Percentiles rank a stretch among this genome's conserved stretches.
These are phyloP conservation scores for Acinonyx jubatus DNA, from an alignment of 2,113 vertebrate genomes.

Conservation along the genomic window DNA sequence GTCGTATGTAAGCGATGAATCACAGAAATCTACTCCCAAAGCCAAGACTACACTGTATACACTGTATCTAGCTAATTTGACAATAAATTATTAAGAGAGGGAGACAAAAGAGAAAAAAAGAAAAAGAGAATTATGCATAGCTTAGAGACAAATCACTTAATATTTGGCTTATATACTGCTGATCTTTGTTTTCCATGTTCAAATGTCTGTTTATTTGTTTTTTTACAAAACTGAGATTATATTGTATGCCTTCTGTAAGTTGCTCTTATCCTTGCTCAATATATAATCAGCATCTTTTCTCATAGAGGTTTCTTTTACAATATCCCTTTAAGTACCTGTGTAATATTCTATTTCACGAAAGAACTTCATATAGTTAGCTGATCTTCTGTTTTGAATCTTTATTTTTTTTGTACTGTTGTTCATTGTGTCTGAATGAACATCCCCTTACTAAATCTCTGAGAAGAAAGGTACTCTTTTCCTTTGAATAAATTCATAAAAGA, in stretches of 20 bases:
- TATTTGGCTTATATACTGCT: not conserved
- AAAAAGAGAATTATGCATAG: not conserved
- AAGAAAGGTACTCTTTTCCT: not conserved
- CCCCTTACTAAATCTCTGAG: not conserved
- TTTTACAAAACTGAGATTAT: not conserved
- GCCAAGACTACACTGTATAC: too few relatives aligned
- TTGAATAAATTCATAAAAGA: not conserved
- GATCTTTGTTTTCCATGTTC: not conserved
- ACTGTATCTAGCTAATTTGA: too few relatives aligned
- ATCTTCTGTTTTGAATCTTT: not conserved
- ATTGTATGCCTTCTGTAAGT: not conserved
- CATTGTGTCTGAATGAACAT: not conserved
- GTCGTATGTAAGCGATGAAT: too few relatives aligned
- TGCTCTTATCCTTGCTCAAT: not conserved
- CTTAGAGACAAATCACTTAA: not conserved
- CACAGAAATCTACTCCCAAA: too few relatives aligned
- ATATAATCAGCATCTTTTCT: not conserved
- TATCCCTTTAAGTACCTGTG: not conserved
- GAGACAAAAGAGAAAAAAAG: not conserved
- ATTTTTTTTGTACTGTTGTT: not conserved
- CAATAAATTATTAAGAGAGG: too few relatives aligned
- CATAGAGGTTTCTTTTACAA: not conserved
- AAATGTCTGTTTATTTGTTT: not conserved
- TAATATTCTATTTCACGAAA: not conserved
- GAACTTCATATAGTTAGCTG: not conserved